Evolutionary conservation across 2,113 vertebrate genomes (phyloP).

Genomic region (Notiomystis cincta): DNA sequence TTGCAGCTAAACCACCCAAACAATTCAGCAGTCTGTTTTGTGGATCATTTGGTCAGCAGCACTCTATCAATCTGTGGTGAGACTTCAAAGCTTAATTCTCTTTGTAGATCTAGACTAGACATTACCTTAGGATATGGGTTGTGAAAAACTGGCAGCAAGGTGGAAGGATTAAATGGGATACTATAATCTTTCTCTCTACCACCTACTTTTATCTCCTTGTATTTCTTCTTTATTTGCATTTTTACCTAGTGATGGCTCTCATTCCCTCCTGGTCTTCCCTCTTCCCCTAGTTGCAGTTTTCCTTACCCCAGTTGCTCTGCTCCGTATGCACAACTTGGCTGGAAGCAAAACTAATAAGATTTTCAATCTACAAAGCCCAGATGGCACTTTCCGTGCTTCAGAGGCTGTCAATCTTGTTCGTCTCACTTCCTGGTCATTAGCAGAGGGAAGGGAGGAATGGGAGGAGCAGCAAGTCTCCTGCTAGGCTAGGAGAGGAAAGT

Average conservation of each 20-base stretch:
- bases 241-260: neutral
- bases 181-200: neutral
- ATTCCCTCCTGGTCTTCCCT: neutral
- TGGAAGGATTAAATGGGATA: neutral
- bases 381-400: constrained; percentile 15
- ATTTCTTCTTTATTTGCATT: neutral
- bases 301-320: neutral
- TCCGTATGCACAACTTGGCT: neutral
- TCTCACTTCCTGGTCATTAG: constrained; percentile 55
- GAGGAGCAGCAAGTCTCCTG: neutral
- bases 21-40: neutral
- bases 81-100: neutral
- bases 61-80: neutral
- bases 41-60: neutral
- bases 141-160: neutral
- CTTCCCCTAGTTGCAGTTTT: neutral
- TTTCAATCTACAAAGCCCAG: constrained; percentile 62
- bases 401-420: constrained; percentile 49
- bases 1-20: neutral
- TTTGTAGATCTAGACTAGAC: neutral
- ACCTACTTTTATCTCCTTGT: neutral
- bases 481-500: neutral
- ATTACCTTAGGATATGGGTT: neutral
- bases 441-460: neutral
- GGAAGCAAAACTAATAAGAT: constrained; percentile 52